Evolutionary conservation across 37 sponge, comb jelly and placozoan genomes (phyloP).

Genomic region (Theonella swinhoei): DNA sequence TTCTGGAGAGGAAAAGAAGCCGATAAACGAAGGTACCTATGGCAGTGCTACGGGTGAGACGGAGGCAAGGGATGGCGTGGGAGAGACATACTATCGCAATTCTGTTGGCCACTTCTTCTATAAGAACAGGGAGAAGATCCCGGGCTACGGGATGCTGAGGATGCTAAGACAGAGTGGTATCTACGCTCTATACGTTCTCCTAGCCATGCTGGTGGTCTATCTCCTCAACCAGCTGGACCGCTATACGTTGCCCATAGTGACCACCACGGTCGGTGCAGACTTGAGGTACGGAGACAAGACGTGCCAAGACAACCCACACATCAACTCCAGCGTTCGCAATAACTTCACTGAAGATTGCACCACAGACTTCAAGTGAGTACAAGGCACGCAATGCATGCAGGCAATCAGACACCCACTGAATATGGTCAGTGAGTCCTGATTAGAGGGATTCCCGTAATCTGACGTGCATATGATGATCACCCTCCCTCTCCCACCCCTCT

Average conservation of each 20-base stretch:
- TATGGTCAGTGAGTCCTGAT: no score
- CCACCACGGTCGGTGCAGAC: conserved; percentile 67
- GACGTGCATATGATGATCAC: no score
- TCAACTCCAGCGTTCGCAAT: neutral
- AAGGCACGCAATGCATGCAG: no score
- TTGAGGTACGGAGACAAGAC: conserved; percentile 65
- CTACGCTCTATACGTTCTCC: conserved; percentile 74
- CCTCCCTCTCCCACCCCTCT: neutral
- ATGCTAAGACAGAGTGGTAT: conserved; percentile 11
- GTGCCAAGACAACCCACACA: conserved; percentile 35
- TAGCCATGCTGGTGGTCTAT: conserved; percentile 69
- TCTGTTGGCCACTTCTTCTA: neutral
- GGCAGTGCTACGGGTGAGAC: no score
- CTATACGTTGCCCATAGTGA: conserved; percentile 77
- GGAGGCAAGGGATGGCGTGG: neutral
- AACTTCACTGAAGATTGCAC: neutral
- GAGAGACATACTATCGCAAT: no score
- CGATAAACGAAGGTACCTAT: neutral
- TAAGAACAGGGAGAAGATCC: conserved; percentile 32
- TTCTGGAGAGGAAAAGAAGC: neutral
- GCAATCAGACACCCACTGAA: no score
- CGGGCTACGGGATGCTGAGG: conserved; percentile 53
- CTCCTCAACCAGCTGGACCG: conserved; percentile 88
- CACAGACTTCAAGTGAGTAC: no score
- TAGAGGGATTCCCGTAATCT: no score